Evolutionary conservation across 1,140 invertebrate species (phyloP), one percentile per base, ranked within the genome.

Genomic region (Brachionus calyciflorus): DNA sequence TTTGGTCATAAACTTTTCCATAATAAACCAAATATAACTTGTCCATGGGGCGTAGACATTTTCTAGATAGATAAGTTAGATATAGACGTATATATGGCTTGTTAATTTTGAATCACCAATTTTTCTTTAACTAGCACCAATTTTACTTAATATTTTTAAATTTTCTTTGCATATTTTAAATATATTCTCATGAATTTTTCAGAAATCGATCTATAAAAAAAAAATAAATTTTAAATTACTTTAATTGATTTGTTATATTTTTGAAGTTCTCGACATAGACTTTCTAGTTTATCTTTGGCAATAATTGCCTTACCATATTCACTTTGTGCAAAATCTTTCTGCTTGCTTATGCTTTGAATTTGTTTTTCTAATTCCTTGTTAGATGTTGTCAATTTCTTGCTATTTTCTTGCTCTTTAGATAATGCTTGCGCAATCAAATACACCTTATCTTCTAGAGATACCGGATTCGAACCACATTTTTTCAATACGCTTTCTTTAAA

Each of bases 201-300:
- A n/a, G n/a, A n/a, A n/a, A n/a, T n/a, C n/a, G n/a, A n/a, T n/a
- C n/a, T n/a, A n/a, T n/a, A n/a, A n/a, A n/a, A n/a, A n/a, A n/a
- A n/a, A n/a, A n/a, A n/a, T n/a, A n/a, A n/a, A n/a, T n/a, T n/a
- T n/a, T n/a, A n/a, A n/a, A n/a, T n/a, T n/a, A n/a, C 90, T 87
- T 93, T 93, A 10, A 94, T 90, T 40, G 90, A 87, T 84, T 93
- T 93, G 81, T 94, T 94, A 81, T 94, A 91, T 81, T 91, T 91
- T 83, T 95, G 93, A 48, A 95, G 86, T 82, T 95, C 93, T 24
- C 93, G 84, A 83, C 93, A 95, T 3, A 95, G 85, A 82, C 90
- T 91, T 83, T 95, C 93, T 55, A 96, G 85, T 81, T 92, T 90
- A 57, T 90, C 91, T 76, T 89, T 89, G 30, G 92, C 89, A 33